Evolutionary conservation across 2,888 invertebrate genomes (phyloP).

Genomic region (Allygus modestus): DNA sequence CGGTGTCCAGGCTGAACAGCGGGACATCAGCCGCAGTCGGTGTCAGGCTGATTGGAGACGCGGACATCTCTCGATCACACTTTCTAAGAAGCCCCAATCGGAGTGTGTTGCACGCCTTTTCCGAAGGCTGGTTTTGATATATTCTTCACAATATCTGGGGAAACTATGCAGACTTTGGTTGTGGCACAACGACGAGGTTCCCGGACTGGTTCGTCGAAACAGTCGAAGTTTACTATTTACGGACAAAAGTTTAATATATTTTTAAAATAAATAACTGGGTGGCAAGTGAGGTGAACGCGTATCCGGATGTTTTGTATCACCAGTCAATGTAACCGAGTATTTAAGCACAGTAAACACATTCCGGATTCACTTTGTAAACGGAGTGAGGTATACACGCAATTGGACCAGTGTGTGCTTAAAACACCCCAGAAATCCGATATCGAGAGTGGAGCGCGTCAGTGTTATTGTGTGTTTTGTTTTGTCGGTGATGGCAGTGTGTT

Average conservation of each 20-base stretch:
- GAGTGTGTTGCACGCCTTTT: neutral
- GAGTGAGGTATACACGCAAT: neutral
- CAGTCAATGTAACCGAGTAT: neutral
- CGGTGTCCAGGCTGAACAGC: neutral
- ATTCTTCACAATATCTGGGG: neutral
- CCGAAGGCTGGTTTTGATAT: neutral
- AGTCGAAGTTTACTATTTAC: slow-evolving; percentile 3
- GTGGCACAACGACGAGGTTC: neutral
- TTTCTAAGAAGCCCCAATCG: neutral
- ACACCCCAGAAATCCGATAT: too few species aligned
- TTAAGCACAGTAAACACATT: neutral
- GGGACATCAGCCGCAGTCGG: neutral
- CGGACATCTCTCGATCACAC: neutral
- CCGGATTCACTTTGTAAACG: neutral
- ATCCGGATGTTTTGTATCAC: neutral
- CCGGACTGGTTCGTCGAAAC: neutral
- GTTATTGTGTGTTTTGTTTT: neutral
- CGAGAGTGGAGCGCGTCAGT: too few species aligned
- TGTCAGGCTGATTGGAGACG: neutral
- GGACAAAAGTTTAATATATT: neutral
- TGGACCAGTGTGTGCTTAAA: neutral
- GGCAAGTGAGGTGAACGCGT: neutral
- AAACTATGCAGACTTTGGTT: neutral
- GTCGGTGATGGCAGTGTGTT: too few species aligned
- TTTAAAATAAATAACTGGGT: neutral